Conservation (phyloP, 2,113 vertebrate genomes). For the Pollachius pollachius region DNA sequence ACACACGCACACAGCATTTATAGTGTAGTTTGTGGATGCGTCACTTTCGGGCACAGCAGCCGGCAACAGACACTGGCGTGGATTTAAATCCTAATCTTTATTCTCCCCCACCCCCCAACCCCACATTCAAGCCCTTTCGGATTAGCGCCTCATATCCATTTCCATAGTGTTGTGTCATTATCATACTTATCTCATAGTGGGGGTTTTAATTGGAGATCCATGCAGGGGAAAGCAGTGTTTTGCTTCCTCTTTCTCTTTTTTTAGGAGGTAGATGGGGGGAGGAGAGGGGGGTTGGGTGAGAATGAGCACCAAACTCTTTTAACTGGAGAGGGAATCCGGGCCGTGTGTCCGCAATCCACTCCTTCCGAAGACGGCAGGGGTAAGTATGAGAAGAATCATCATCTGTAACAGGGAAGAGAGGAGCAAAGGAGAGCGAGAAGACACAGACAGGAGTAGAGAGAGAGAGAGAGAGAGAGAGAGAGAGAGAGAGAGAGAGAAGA, state of each 20-base stretch:
- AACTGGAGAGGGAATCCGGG: constrained; percentile 61
- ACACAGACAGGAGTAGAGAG: constrained; percentile 13
- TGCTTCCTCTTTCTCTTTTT: constrained; percentile 38
- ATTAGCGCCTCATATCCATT: constrained; percentile 62
- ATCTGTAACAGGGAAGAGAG: too few species aligned
- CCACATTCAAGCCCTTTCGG: constrained; percentile 48
- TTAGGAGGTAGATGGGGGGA: constrained; percentile 27
- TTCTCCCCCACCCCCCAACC: constrained; percentile 39
- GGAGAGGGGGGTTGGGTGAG: constrained; percentile 53
- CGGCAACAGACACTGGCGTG: constrained; percentile 12
- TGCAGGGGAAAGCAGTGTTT: too few species aligned
- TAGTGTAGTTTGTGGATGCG: too few species aligned
- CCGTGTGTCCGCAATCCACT: constrained; percentile 45
- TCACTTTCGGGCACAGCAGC: neutral
- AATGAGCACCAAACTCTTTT: constrained; percentile 53
- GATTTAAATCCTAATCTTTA: constrained; percentile 66
- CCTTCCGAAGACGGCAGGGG: neutral
- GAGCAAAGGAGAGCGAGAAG: too few species aligned
- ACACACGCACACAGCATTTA: too few species aligned
- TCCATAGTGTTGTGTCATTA: constrained; percentile 55
- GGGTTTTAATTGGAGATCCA: constrained; percentile 63
- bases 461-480: neutral
- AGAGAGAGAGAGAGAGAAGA: too few species aligned
- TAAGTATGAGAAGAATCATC: too few species aligned
- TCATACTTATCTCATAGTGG: constrained; percentile 59